Percentiles rank a stretch among this genome's conserved stretches.
Conservation (phyloP, 1,140 invertebrate genomes). For the Drosophila pachea region DNA sequence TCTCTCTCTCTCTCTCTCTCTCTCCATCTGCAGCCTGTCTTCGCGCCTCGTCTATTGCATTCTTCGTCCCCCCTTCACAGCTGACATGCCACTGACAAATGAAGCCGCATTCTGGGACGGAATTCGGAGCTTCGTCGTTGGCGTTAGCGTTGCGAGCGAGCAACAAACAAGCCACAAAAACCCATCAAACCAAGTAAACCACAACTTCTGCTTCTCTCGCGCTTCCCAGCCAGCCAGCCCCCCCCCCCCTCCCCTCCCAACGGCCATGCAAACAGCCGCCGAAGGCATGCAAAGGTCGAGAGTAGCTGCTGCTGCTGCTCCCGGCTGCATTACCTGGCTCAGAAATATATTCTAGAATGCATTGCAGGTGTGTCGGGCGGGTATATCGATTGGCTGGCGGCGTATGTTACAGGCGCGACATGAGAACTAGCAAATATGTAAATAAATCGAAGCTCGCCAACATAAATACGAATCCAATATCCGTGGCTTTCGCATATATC, state of each 20-base stretch:
- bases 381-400: background rate
- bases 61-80: too few species aligned
- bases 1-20: background rate
- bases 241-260: background rate
- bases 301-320: too few species aligned
- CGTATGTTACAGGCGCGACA: too few species aligned
- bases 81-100: slow-evolving; percentile 27
- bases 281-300: too few species aligned
- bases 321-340: slow-evolving; percentile 22
- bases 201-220: slow-evolving; percentile 14
- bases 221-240: background rate
- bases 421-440: too few species aligned
- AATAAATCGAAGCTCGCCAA: too few species aligned
- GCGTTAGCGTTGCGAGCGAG: slow-evolving; percentile 13
- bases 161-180: slow-evolving; percentile 48
- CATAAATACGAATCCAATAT: too few species aligned
- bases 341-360: background rate
- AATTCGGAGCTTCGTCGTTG: slow-evolving; percentile 24
- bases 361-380: background rate
- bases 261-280: too few species aligned
- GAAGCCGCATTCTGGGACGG: slow-evolving; percentile 40
- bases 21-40: too few species aligned
- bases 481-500: too few species aligned
- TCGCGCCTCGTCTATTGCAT: background rate
- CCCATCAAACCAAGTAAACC: slow-evolving; percentile 46